phyloP scores from a whole-genome alignment of 2,113 vertebrate genomes.

The Tursiops truncatus region DNA sequence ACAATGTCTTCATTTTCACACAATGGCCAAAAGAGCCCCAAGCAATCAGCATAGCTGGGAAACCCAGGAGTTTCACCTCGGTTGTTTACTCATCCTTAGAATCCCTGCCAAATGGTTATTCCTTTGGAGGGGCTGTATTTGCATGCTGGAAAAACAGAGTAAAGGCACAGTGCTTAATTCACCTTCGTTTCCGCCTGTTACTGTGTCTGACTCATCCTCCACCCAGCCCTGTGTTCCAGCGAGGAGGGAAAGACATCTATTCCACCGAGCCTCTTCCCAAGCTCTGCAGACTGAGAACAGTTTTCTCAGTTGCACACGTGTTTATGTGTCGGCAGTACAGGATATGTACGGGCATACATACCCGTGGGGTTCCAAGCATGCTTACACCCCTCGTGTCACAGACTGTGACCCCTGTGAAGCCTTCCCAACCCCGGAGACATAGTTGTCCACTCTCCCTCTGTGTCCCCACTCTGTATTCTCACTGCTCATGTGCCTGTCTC shows the following conservation, averaged over 20 bases:
- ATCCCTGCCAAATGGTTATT: slow-evolving; percentile 37
- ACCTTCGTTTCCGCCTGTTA: neutral
- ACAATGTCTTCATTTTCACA: slow-evolving; percentile 59
- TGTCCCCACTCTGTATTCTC: neutral
- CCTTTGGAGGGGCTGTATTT: neutral
- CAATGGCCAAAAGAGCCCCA: slow-evolving; percentile 7
- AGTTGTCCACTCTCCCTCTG: neutral
- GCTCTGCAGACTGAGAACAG: neutral
- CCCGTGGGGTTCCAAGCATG: neutral
- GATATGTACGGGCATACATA: rapidly evolving
- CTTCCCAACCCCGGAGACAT: rapidly evolving
- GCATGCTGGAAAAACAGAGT: neutral
- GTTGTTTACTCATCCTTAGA: slow-evolving; percentile 58
- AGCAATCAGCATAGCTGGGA: slow-evolving; percentile 52
- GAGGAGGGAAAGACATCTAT: neutral
- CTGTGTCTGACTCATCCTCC: neutral
- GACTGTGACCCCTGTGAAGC: neutral
- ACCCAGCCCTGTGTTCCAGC: rapidly evolving
- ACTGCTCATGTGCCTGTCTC: neutral
- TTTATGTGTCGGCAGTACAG: neutral
- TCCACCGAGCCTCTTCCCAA: neutral
- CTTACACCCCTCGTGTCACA: neutral
- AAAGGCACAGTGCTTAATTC: neutral
- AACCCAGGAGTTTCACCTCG: slow-evolving; percentile 9
- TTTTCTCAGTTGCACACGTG: neutral